A percentile compares a stretch with the other conserved stretches of the same genome.
These are phyloP conservation scores for Strigops habroptila DNA, from an alignment of 2,113 vertebrate genomes.

Conservation along the genomic window DNA sequence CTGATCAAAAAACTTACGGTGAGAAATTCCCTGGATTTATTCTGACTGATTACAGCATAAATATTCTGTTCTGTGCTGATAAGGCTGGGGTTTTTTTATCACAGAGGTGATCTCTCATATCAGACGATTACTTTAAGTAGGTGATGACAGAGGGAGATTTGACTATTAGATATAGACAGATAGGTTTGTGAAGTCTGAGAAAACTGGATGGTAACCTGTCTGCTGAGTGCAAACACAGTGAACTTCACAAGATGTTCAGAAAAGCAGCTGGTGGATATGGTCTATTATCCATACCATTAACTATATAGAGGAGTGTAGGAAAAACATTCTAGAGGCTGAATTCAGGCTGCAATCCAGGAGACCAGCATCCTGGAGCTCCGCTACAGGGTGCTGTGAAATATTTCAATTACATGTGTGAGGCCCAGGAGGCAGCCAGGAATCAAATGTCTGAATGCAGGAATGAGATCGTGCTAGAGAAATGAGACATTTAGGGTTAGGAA, in stretches of 20 bases:
- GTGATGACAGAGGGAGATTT: neutral
- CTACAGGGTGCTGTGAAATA: neutral
- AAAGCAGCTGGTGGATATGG: neutral
- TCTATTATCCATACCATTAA: neutral
- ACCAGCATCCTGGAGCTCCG: neutral
- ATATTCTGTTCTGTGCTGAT: neutral
- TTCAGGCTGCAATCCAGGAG: rapidly evolving
- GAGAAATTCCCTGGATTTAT: neutral
- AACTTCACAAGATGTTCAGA: neutral
- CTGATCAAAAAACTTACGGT: neutral
- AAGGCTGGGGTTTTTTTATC: neutral
- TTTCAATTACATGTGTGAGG: neutral
- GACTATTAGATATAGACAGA: neutral
- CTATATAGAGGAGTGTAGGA: neutral
- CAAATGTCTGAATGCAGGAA: neutral
- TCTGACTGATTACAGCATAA: neutral
- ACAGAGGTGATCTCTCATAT: neutral
- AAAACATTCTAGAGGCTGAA: neutral
- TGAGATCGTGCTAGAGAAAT: neutral
- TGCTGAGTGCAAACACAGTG: neutral
- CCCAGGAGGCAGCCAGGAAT: neutral
- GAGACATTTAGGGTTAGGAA: neutral
- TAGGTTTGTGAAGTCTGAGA: neutral
- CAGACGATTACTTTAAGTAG: neutral
- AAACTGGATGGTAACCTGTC: neutral